A percentile compares a stretch with the other conserved stretches of the same genome.
phyloP scores from a whole-genome alignment of 1,140 invertebrate genomes.

The Cyphomyrmex costatus region DNA sequence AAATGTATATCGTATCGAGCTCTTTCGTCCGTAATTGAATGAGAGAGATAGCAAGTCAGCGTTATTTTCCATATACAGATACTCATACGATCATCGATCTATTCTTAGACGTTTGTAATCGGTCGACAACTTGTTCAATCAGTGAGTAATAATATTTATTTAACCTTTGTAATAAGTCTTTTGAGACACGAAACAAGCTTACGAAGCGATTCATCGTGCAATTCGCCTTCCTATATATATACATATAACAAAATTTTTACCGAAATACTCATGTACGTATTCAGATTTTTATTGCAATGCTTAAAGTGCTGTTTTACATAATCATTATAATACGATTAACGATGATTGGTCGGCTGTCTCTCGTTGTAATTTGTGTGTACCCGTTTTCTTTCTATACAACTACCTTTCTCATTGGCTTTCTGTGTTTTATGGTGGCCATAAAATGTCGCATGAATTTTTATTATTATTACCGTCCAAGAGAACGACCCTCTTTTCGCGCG shows the following conservation, averaged over 20 bases:
- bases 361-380: conserved; percentile 31
- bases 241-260: background rate
- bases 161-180: conserved; percentile 8
- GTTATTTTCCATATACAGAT: background rate
- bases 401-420: conserved; percentile 50
- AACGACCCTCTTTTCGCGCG: conserved; percentile 46
- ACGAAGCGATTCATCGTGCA: background rate
- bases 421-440: conserved; percentile 70
- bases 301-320: conserved; percentile 42
- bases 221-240: background rate
- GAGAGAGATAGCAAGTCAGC: background rate
- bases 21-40: conserved; percentile 8
- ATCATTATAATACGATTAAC: conserved; percentile 45
- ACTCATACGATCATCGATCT: background rate
- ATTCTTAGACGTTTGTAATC: background rate
- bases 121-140: conserved; percentile 23
- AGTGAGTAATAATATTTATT: conserved; percentile 41
- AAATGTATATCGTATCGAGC: background rate
- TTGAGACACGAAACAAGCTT: conserved; percentile 11
- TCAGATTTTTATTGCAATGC: conserved; percentile 9
- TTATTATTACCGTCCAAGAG: conserved; percentile 70
- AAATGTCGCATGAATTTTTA: conserved; percentile 74
- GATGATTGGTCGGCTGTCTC: conserved; percentile 21
- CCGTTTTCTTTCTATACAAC: conserved; percentile 12
- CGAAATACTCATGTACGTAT: background rate